Base-by-base conservation (phyloP, 2,797 vertebrate species). In the Catamblyrhynchus diadema region DNA sequence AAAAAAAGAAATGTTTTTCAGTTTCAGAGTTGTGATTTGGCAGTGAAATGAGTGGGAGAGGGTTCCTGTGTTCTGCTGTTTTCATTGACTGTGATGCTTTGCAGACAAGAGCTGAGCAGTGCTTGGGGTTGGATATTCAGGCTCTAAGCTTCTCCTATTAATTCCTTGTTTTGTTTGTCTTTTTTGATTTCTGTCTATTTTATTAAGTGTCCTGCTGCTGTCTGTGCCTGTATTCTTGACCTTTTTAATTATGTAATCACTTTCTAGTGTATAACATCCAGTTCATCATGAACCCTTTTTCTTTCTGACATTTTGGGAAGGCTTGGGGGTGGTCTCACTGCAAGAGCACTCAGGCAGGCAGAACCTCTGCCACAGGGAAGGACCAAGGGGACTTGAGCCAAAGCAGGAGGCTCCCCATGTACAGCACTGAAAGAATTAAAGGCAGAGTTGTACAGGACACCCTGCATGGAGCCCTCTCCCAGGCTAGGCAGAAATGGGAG, bases 61-160 rank as follows among this genome's bases (percentile, higher is more conserved):
- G 3, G 37, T 78, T 93, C 65, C 65, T 35, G 20, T 65, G 25
- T 28, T 23, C 35, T 60, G 45, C 37, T 57, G 37, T 18, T 60
- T 39, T 41, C 9, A 1, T 54, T 28, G 28, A 3, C 67, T 47
- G 44, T 0, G 0, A 10, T 51, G 37, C 17, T 72, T 65, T 71
- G 45, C 37, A 44, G 37, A 57, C 3, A 35, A 30, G 37, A 78
- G 25, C 61, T 78, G 44, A 73, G 39, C 71, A 27, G 24, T 37
- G 21, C 24, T 48, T 62, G 25, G 25, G 28, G 11, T 5, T 28
- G 14, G 20, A 3, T 14, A 18, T 33, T 69, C 37, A 41, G 37
- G 5, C 42, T 75, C 30, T 25, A 59, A 61, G 18, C 3, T 59
- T 51, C 78, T 72, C 10, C 25, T 12, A 12, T 69, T 24, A 62